A percentile compares a stretch with the other conserved stretches of the same genome.
These are phyloP conservation scores for Bos javanicus DNA, from an alignment of 2,113 vertebrate genomes.

Conservation along the genomic window DNA sequence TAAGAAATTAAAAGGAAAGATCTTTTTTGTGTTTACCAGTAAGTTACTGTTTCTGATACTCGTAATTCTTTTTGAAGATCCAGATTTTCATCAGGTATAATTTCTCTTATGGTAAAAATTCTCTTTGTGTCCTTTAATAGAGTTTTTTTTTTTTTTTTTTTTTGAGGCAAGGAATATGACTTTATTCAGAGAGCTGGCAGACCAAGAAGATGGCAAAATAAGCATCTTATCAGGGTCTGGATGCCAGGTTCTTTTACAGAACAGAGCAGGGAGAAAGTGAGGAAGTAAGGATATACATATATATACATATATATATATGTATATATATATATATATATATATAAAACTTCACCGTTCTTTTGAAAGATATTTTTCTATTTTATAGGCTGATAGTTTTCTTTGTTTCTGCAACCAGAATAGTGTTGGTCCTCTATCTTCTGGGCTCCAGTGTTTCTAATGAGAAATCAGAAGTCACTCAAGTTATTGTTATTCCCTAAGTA, in stretches of 20 bases:
- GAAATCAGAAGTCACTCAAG: not conserved
- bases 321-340: not conserved
- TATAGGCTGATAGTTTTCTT: not conserved
- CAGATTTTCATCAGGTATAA: not conserved
- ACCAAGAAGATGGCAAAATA: not conserved
- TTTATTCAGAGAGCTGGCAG: not conserved
- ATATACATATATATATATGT: not conserved
- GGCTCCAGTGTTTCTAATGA: not conserved
- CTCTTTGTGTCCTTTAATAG: not conserved
- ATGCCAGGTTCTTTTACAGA: not conserved
- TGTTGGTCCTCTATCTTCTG: not conserved
- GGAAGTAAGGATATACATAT: not conserved
- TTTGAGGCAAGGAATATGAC: not conserved
- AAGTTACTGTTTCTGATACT: not conserved
- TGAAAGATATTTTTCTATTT: not conserved
- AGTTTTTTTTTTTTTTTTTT: not conserved
- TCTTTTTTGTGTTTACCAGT: not conserved
- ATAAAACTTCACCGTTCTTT: not conserved
- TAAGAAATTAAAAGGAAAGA: slow-evolving; percentile 22
- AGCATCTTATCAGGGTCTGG: not conserved
- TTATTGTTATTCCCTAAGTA: not conserved
- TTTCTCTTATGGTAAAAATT: not conserved
- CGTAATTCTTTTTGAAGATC: not conserved
- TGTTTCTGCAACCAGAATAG: not conserved
- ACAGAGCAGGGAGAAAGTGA: not conserved